Evolutionary conservation across 2,113 vertebrate genomes (phyloP).

Genomic region (Stercorarius parasiticus): DNA sequence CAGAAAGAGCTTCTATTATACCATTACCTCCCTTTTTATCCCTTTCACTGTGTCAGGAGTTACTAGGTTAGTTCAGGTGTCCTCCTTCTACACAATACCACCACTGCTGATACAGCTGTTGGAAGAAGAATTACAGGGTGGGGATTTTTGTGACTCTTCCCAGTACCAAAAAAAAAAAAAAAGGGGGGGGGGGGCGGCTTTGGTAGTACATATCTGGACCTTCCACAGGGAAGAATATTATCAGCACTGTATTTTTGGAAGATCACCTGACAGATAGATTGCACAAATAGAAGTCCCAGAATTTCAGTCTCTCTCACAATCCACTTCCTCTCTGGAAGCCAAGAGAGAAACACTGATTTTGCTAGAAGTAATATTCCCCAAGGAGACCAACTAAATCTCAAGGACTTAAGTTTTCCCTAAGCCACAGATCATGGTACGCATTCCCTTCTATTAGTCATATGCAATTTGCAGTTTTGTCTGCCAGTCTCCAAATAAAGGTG

Average conservation of each 20-base stretch:
- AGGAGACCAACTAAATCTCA: not conserved
- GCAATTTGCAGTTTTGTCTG: not conserved
- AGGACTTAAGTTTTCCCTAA: not conserved
- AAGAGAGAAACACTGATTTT: not conserved
- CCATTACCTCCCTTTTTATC: not conserved
- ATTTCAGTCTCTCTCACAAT: not conserved
- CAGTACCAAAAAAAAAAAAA: not conserved
- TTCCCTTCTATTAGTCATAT: not conserved
- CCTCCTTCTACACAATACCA: not conserved
- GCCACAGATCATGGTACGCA: not conserved
- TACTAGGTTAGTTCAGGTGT: not conserved
- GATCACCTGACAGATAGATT: not conserved
- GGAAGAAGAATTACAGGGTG: not conserved
- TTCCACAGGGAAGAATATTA: not conserved
- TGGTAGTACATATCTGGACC: not conserved
- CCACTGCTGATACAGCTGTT: not conserved
- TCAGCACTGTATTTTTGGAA: not conserved
- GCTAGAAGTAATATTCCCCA: not conserved
- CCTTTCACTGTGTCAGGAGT: not conserved
- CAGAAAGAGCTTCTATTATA: not conserved
- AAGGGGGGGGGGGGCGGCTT: not conserved
- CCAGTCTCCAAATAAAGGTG: not conserved
- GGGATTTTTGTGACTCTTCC: not conserved
- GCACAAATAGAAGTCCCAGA: not conserved
- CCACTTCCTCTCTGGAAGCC: not conserved